These are phyloP conservation scores for Leptarthrus brevirostris DNA, from an alignment of 2,888 invertebrate species.

Conservation along the genomic window DNA sequence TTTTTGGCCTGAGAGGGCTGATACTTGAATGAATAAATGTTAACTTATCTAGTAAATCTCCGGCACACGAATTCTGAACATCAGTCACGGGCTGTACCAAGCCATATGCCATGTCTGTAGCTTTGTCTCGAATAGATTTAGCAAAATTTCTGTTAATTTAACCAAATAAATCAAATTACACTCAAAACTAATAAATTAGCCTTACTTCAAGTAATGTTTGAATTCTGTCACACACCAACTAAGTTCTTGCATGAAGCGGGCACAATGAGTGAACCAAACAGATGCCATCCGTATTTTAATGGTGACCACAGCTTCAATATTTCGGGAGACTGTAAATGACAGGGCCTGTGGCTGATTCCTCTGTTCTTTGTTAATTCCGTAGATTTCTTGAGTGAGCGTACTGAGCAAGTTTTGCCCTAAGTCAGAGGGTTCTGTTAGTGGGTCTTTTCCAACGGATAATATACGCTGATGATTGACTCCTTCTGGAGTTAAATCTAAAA, in stretches of 20 bases:
- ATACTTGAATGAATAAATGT: neutral
- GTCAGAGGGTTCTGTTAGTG: conserved; percentile 69
- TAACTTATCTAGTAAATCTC: conserved; percentile 7
- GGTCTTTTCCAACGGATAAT: conserved; percentile 84
- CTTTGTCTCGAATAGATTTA: conserved; percentile 87
- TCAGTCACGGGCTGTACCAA: conserved; percentile 77
- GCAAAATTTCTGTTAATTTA: conserved; percentile 76
- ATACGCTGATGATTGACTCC: conserved; percentile 87
- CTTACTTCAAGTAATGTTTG: conserved; percentile 76
- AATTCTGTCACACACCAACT: conserved; percentile 91
- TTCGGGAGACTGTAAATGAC: conserved; percentile 64
- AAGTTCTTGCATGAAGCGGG: conserved; percentile 85
- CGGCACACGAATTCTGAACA: conserved; percentile 58
- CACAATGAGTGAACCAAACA: conserved; percentile 94
- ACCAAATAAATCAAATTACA: conserved; percentile 35
- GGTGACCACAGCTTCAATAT: conserved; percentile 61
- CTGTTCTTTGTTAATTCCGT: conserved; percentile 60
- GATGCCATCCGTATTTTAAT: conserved; percentile 79
- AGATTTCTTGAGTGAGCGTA: conserved; percentile 65
- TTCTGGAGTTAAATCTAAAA: conserved; percentile 87
- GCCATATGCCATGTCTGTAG: conserved; percentile 93
- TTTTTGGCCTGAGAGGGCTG: neutral
- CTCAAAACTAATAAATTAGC: conserved; percentile 32
- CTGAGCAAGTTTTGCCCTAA: conserved; percentile 59
- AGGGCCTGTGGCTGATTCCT: conserved; percentile 65